Conservation (phyloP, 1,140 invertebrate genomes). For the Coenobita brevimanus region DNA sequence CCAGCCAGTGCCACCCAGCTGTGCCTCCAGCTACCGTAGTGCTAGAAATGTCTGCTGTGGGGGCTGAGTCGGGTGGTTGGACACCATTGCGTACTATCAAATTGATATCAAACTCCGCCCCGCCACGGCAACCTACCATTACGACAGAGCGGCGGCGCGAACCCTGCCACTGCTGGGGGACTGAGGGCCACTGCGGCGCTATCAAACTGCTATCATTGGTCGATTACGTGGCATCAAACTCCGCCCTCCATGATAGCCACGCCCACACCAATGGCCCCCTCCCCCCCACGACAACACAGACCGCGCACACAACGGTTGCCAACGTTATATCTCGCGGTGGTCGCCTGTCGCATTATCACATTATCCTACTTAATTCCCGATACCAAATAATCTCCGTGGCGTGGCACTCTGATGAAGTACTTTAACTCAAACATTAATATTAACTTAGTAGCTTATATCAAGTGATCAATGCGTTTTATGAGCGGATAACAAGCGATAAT, state of each 20-base stretch:
- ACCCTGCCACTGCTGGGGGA: conserved; percentile 32
- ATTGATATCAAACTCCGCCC: conserved; percentile 68
- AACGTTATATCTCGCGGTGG: conserved; percentile 5
- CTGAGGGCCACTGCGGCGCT: conserved; percentile 28
- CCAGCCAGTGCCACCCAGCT: too few species aligned
- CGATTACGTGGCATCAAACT: conserved; percentile 57
- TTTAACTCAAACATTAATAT: too few species aligned
- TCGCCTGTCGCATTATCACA: not conserved
- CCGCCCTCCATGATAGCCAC: conserved; percentile 62
- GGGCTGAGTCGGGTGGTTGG: not conserved
- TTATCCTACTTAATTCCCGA: not conserved
- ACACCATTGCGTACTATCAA: conserved; percentile 61
- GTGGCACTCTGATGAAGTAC: too few species aligned
- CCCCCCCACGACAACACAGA: not conserved
- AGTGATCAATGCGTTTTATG: too few species aligned
- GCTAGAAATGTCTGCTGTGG: not conserved
- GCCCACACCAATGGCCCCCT: conserved; percentile 26
- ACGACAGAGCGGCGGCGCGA: conserved; percentile 12
- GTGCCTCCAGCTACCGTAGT: not conserved
- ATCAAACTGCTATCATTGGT: conserved; percentile 67
- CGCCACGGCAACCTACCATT: conserved; percentile 31
- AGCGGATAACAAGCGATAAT: not conserved
- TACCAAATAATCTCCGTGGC: not conserved
- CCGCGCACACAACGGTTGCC: conserved; percentile 40
- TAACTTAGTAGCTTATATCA: too few species aligned